Evolutionary conservation across 2,113 vertebrate species (phyloP).

Genomic region (Carettochelys insculpta): DNA sequence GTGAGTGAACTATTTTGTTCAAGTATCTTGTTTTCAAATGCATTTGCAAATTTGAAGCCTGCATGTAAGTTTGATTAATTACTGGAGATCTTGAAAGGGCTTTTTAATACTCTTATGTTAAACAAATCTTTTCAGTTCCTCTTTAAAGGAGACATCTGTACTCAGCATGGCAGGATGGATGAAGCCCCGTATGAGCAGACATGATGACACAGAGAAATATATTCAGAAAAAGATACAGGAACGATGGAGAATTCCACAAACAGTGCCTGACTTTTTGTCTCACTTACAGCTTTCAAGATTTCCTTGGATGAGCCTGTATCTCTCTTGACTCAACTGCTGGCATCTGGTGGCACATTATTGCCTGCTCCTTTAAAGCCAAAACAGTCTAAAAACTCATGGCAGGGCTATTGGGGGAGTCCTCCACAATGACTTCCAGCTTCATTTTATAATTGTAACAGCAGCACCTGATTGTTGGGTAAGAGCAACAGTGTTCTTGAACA

Average conservation of each 20-base stretch:
- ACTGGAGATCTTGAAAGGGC: slow-evolving; percentile 35
- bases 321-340: not conserved
- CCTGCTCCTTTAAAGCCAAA: not conserved
- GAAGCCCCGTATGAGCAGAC: not conserved
- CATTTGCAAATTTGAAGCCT: not conserved
- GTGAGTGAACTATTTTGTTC: too few species aligned
- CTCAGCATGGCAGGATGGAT: slow-evolving; percentile 50
- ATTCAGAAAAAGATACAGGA: not conserved
- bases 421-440: not conserved
- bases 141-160: slow-evolving; percentile 73
- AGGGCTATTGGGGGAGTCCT: not conserved
- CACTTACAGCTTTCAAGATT: not conserved
- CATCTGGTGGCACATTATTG: not conserved
- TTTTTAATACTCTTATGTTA: slow-evolving; percentile 59
- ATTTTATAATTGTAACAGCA: not conserved
- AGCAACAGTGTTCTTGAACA: not conserved
- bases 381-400: not conserved
- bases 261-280: not conserved
- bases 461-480: not conserved
- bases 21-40: not conserved
- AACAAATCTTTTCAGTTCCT: slow-evolving; percentile 63
- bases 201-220: not conserved
- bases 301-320: not conserved
- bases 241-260: accelerated
- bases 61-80: slow-evolving; percentile 59